phyloP scores from a whole-genome alignment of 2,113 vertebrate genomes.

The Smithornis capensis region DNA sequence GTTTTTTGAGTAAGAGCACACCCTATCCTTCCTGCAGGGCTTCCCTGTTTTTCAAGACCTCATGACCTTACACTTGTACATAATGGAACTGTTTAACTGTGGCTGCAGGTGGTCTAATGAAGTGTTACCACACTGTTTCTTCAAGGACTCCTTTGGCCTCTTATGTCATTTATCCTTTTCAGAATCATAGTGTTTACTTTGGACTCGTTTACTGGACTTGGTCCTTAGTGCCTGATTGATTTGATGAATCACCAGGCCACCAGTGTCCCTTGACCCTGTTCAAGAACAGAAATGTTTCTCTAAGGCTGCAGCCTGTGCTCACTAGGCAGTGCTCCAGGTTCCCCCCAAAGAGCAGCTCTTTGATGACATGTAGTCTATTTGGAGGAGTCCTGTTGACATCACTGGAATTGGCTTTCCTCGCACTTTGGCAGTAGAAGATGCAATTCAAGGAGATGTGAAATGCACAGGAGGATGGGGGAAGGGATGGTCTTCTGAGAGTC shows the following conservation, averaged over 20 bases:
- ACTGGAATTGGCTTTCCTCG: not conserved
- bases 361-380: not conserved
- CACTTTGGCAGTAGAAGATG: accelerated
- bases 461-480: not conserved
- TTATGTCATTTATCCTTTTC: slow-evolving; percentile 13
- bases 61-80: not conserved
- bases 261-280: not conserved
- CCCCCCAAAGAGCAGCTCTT: not conserved
- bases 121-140: not conserved
- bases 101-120: not conserved
- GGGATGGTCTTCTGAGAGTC: not conserved
- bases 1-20: not conserved
- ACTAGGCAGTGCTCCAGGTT: not conserved
- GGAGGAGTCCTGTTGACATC: not conserved
- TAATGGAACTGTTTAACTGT: not conserved
- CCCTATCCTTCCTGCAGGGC: not conserved
- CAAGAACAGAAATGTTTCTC: not conserved
- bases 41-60: not conserved
- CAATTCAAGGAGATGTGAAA: not conserved
- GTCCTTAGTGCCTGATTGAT: not conserved
- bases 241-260: not conserved
- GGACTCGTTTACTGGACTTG: not conserved
- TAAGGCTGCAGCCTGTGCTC: not conserved
- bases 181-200: not conserved
- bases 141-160: not conserved